Percentiles rank a stretch among this genome's conserved stretches.
These are phyloP conservation scores for Orchestia grillus DNA, from an alignment of 1,140 invertebrate species.

Conservation along the genomic window DNA sequence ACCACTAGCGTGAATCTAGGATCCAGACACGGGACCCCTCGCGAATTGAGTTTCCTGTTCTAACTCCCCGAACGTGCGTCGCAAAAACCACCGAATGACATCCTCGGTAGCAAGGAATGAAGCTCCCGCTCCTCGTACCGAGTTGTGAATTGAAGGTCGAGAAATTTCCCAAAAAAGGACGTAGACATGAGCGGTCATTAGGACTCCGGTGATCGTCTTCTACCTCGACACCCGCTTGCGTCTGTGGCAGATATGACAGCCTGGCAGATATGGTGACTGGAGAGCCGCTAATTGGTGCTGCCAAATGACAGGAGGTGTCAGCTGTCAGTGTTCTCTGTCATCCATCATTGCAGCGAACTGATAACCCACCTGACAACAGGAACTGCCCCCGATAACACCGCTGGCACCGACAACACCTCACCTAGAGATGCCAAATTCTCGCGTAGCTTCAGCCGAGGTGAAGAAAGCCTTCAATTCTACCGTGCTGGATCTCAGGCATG, in stretches of 20 bases:
- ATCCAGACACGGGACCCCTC: no score
- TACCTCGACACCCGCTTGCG: background rate
- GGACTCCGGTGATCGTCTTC: background rate
- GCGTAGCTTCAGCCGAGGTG: no score
- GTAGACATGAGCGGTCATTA: background rate
- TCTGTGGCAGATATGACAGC: background rate
- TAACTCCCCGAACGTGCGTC: no score
- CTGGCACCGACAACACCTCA: background rate
- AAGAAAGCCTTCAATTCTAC: no score
- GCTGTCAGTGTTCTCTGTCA: background rate
- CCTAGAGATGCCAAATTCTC: background rate
- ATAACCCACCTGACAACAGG: background rate
- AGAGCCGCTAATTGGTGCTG: background rate
- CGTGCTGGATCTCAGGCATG: no score
- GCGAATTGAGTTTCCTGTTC: no score
- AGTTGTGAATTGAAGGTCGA: background rate
- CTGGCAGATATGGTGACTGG: background rate
- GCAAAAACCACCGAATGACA: no score
- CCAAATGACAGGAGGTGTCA: background rate
- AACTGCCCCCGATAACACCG: background rate
- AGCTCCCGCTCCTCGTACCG: no score
- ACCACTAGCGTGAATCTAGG: no score
- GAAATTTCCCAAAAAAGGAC: background rate
- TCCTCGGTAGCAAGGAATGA: no score
- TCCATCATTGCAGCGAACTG: background rate